Percentiles rank a stretch among this genome's conserved stretches.
phyloP scores from a whole-genome alignment of 2,797 vertebrate species.

The Poeciliopsis gracilis region DNA sequence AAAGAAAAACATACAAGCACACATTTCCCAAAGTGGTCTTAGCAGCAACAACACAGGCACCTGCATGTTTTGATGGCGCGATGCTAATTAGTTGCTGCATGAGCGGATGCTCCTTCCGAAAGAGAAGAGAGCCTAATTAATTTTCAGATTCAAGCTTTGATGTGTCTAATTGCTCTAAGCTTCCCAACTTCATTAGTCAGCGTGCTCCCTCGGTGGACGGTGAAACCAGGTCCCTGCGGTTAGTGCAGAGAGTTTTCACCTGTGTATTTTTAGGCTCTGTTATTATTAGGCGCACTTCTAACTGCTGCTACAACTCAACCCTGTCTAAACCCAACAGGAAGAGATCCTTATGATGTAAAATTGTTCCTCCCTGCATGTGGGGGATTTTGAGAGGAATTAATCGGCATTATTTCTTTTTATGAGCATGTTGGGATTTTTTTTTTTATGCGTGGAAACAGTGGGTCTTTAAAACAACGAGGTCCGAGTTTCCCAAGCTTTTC shows the following conservation, averaged over 20 bases:
- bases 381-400: constrained; percentile 1
- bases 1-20: constrained; percentile 22
- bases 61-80: constrained; percentile 77
- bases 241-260: constrained; percentile 64
- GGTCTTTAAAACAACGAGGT: not conserved
- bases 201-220: constrained; percentile 74
- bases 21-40: constrained; percentile 39
- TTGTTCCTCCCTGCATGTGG: not conserved
- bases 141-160: constrained; percentile 86
- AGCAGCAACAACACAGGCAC: constrained; percentile 64
- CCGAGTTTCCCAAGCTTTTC: not conserved
- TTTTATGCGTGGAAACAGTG: not conserved
- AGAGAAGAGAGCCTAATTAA: constrained; percentile 83
- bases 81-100: constrained; percentile 80
- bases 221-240: constrained; percentile 71
- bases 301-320: constrained; percentile 29
- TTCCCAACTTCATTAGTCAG: constrained; percentile 83
- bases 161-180: constrained; percentile 87
- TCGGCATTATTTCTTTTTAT: constrained; percentile 1
- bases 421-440: not conserved
- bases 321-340: constrained; percentile 42
- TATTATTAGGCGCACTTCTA: constrained; percentile 69
- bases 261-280: constrained; percentile 76
- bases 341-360: constrained; percentile 16
- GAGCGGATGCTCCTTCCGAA: constrained; percentile 76